Percentiles rank a stretch among this genome's conserved stretches.
Evolutionary conservation across 2,797 vertebrate genomes (phyloP).

Genomic region (Phrynocephalus forsythii): DNA sequence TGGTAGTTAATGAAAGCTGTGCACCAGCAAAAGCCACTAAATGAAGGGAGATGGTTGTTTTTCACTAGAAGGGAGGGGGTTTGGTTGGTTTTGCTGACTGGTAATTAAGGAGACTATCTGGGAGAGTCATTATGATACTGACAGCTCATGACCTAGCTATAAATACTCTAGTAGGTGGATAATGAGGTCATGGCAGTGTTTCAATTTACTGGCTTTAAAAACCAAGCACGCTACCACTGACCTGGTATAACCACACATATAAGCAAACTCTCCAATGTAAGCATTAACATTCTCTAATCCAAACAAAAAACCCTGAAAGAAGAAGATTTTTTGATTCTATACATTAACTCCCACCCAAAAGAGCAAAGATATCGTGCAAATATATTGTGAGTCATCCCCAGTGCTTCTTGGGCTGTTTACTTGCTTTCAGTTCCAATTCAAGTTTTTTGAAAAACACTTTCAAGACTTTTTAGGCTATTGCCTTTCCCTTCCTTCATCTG

Average conservation of each 20-base stretch:
- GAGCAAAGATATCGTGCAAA: constrained; percentile 40
- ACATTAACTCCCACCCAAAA: constrained; percentile 52
- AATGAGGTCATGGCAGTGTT: constrained; percentile 51
- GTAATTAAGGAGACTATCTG: constrained; percentile 40
- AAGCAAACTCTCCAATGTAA: constrained; percentile 27
- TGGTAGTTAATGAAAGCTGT: constrained; percentile 23
- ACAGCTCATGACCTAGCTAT: constrained; percentile 42
- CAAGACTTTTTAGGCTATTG: constrained; percentile 4
- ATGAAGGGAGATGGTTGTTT: constrained; percentile 3
- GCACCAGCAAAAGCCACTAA: neutral
- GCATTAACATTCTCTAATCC: constrained; percentile 59
- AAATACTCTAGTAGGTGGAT: constrained; percentile 19
- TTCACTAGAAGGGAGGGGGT: constrained; percentile 14
- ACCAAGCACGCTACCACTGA: constrained; percentile 6
- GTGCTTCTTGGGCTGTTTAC: neutral
- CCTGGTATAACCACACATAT: constrained; percentile 30
- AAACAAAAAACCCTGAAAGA: constrained; percentile 52
- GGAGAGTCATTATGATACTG: constrained; percentile 41
- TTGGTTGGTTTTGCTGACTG: constrained; percentile 31
- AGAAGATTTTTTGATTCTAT: constrained; percentile 57
- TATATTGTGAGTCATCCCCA: neutral
- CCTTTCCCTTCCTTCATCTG: constrained; percentile 12
- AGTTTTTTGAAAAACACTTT: constrained; percentile 25
- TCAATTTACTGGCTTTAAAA: constrained; percentile 55
- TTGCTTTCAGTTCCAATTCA: constrained; percentile 26